Evolutionary conservation across 2,888 invertebrate genomes (phyloP), one percentile per base, ranked within the genome.

Genomic region (Pediacus dermestoides): DNA sequence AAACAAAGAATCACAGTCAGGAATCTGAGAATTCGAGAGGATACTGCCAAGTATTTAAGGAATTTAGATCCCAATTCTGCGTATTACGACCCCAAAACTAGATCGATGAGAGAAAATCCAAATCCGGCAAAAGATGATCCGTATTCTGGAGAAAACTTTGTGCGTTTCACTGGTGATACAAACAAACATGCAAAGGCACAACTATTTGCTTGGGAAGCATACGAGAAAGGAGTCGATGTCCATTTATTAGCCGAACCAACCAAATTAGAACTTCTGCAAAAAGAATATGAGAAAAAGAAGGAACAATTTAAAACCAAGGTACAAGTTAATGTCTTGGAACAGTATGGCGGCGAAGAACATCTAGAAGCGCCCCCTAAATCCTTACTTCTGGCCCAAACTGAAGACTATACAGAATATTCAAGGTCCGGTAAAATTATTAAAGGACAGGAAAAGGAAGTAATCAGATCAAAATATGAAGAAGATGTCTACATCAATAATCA

Each of bases 1-100:
- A 96, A 99, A 68, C 97, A 99, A 67, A 81, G 99, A 54, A 99
- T 99, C 66, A 99, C 99, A 8, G 97, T 99, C 2, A 76, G 99
- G 56, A 99, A 99, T 74, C 74, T 99, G 53, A 82, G 99, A 57
- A 99, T 99, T 53, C 78, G 99, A 56, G 99, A 99, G 71, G 99
- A 99, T 68, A 97, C 96, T 0, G 99, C 99, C 0, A 99, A 99
- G 72, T 99, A 99, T 70, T 70, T 99, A 46, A 76, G 94, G 39
- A 99, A 99, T 68, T 74, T 99, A 60, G 95, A 97, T 73, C 89
- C 91, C 0, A 92, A 94, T 66, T 97, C 96, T 0, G 97, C 99
- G 0, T 96, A 95, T 72, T 99, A 99, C 68, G 99, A 99, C 71
- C 99, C 99, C 0, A 99, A 99, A 73, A 96, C 97, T 0, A 77